phyloP scores from a whole-genome alignment of 2,797 vertebrate genomes.

The Simalia tracyae region DNA sequence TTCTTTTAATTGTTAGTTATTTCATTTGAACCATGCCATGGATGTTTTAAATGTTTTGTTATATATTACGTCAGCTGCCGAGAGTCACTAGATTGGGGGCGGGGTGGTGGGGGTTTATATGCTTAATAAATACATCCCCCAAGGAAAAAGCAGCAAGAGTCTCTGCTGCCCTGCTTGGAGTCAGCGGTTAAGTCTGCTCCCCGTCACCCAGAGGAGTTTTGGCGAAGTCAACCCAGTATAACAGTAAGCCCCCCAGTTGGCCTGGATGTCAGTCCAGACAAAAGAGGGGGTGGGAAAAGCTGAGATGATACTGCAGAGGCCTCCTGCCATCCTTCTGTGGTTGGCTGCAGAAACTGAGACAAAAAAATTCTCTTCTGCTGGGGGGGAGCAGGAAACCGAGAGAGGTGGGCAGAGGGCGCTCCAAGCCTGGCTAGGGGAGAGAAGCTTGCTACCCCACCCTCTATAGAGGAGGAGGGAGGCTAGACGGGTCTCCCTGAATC shows the following conservation, averaged over 20 bases:
- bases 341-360: conserved; percentile 7
- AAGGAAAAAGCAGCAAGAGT: neutral
- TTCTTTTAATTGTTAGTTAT: neutral
- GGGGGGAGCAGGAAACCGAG: neutral
- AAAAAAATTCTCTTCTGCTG: neutral
- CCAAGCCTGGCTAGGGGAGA: neutral
- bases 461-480: too few species aligned
- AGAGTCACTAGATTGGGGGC: too few species aligned
- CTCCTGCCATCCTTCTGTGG: neutral
- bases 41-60: too few species aligned
- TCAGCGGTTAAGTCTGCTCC: neutral
- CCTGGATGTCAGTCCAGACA: conserved; percentile 12
- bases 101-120: too few species aligned
- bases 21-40: neutral
- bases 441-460: too few species aligned
- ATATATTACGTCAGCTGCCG: too few species aligned
- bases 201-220: neutral
- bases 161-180: neutral
- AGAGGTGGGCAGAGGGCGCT: neutral
- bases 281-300: neutral
- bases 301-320: neutral
- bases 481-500: neutral
- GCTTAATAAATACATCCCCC: too few species aligned
- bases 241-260: neutral
- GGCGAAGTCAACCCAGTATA: conserved; percentile 1